Base-by-base conservation (phyloP, 2,888 invertebrate genomes). In the Nezara viridula region DNA sequence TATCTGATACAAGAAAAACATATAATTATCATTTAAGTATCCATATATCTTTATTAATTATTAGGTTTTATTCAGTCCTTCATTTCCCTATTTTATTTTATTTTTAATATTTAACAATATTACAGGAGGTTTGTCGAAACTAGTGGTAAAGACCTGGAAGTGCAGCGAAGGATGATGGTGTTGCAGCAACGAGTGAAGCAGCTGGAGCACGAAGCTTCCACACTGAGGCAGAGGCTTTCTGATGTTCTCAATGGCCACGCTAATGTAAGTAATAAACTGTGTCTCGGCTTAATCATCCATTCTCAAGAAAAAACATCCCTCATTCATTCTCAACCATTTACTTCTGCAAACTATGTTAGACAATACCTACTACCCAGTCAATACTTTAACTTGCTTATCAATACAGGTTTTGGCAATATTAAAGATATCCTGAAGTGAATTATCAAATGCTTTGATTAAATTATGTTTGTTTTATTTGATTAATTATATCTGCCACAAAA, bases 181-280 rank as follows among this genome's bases (percentile, higher is more conserved):
- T 94, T 98, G 89, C 97, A 98, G 92, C 96, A 98, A 92, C 96
- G 97, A 92, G 97, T 98, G 91, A 96, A 97, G 92, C 95, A 96
- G 91, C 93, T 98, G 91, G 98, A 98, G 93, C 94, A 96, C 91
- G 98, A 98, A 92, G 96, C 98, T 93, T 95, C 95, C 91, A 94
- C 96, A 73, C 96, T 98, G 92, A 96, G 96, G 93, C 96, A 95
- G 92, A 95, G 98, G 91, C 94, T 98, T 92, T 95, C 96, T 89
- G 96, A 96, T 91, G 92, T 96, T 89, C 94, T 95, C 91, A 94
- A 93, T 91, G 93, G 93, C 91, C 92, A 93, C 92, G 93, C 94
- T 90, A 92, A 93, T 92, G 94, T 94, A 90, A 92, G 92, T 92
- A 6, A 86, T 32, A 40, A 27, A 27, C n/a, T 55, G 1, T 4